Conservation (phyloP, 2,888 invertebrate genomes). For the Exephanes ischioxanthus region DNA sequence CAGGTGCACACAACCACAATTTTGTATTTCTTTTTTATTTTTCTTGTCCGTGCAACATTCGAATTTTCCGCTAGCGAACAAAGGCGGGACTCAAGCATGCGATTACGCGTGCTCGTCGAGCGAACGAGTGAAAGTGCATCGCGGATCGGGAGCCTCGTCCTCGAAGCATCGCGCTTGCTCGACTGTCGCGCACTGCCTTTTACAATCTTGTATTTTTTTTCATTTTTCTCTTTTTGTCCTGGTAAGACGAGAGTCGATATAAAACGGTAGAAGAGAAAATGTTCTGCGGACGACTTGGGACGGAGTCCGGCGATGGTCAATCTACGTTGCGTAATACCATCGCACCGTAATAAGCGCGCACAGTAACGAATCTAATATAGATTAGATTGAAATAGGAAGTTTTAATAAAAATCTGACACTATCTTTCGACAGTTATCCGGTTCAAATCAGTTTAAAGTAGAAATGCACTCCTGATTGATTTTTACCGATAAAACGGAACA, state of each 20-base stretch:
- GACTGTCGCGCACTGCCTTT: slow-evolving; percentile 28
- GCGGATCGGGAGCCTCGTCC: slow-evolving; percentile 36
- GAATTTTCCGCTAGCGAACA: slow-evolving; percentile 51
- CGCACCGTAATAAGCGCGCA: not conserved
- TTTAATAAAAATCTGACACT: no score
- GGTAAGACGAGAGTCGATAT: not conserved
- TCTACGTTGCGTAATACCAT: not conserved
- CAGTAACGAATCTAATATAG: not conserved
- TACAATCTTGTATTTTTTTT: not conserved
- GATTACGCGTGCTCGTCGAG: slow-evolving; percentile 56
- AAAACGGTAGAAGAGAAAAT: slow-evolving; percentile 4
- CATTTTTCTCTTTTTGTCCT: slow-evolving; percentile 10
- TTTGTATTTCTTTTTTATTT: slow-evolving; percentile 30
- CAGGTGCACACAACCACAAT: not conserved
- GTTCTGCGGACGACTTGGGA: not conserved
- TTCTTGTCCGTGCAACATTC: slow-evolving; percentile 34
- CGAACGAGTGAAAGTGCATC: slow-evolving; percentile 68
- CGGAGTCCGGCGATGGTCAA: not conserved
- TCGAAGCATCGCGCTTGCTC: slow-evolving; percentile 45
- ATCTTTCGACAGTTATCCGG: no score
- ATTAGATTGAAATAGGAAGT: not conserved
- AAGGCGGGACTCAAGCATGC: slow-evolving; percentile 58
- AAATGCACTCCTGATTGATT: no score
- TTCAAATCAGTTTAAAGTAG: no score
- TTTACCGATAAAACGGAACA: no score